Conservation (phyloP, 2,888 invertebrate species). For the Cactoblastis cactorum region DNA sequence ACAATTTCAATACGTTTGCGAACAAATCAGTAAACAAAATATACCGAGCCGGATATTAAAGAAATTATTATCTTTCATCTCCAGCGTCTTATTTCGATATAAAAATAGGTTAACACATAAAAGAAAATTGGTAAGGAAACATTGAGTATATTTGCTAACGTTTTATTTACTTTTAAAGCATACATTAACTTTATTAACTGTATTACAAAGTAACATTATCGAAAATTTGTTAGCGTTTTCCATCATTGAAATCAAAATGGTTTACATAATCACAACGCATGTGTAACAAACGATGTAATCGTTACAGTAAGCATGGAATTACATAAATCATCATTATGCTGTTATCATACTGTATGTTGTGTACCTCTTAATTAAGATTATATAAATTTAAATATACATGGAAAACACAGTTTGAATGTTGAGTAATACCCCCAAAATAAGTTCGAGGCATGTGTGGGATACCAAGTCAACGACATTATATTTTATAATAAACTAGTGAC, state of each 20-base stretch:
- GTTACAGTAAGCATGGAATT: no score
- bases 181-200: conserved; percentile 11
- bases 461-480: no score
- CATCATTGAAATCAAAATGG: background rate
- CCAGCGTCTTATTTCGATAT: background rate
- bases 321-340: no score
- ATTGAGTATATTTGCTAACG: conserved; percentile 8
- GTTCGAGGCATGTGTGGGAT: no score
- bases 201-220: no score
- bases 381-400: no score
- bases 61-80: conserved; percentile 16
- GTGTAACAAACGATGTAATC: no score
- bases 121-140: conserved; percentile 4
- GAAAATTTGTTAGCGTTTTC: background rate
- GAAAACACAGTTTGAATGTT: no score
- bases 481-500: no score
- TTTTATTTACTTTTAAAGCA: conserved; percentile 11
- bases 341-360: no score
- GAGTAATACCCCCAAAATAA: no score
- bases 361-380: no score
- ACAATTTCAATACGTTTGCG: background rate
- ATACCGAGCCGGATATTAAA: conserved; percentile 26
- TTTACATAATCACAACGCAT: background rate
- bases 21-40: conserved; percentile 10
- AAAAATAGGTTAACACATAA: background rate